These are phyloP conservation scores for Trissolcus japonicus DNA, from an alignment of 2,888 invertebrate genomes.

Conservation along the genomic window DNA sequence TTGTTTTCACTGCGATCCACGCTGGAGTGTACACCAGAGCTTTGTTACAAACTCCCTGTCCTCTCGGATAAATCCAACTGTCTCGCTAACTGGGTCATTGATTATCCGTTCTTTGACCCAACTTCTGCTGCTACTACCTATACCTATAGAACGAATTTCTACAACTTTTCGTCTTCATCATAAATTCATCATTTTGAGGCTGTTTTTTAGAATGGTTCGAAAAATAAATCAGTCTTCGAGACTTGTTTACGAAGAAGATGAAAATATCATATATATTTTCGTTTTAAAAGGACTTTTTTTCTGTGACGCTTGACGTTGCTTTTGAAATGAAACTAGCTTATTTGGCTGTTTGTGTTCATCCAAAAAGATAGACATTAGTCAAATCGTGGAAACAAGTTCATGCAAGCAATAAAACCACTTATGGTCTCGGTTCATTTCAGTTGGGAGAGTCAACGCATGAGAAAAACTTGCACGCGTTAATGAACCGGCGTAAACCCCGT, in stretches of 20 bases:
- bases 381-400: neutral
- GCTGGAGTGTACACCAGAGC: neutral
- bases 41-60: conserved; percentile 3
- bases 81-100: conserved; percentile 20
- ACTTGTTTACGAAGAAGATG: neutral
- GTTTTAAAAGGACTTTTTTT: too few species aligned
- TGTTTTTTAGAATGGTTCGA: neutral
- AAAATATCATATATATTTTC: too few species aligned
- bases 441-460: conserved; percentile 6
- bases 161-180: neutral
- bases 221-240: neutral
- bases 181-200: neutral
- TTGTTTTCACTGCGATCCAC: conserved; percentile 1
- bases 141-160: neutral
- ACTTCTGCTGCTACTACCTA: neutral
- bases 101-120: conserved; percentile 24
- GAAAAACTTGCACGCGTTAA: conserved; percentile 24
- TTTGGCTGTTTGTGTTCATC: neutral
- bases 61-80: conserved; percentile 17
- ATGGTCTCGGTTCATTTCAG: conserved; percentile 23
- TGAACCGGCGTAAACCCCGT: conserved; percentile 10
- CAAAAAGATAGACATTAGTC: conserved; percentile 3
- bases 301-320: too few species aligned
- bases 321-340: neutral
- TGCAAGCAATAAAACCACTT: neutral